Base-by-base conservation (phyloP, 2,888 invertebrate genomes). In the Drosophila maculinotata region DNA sequence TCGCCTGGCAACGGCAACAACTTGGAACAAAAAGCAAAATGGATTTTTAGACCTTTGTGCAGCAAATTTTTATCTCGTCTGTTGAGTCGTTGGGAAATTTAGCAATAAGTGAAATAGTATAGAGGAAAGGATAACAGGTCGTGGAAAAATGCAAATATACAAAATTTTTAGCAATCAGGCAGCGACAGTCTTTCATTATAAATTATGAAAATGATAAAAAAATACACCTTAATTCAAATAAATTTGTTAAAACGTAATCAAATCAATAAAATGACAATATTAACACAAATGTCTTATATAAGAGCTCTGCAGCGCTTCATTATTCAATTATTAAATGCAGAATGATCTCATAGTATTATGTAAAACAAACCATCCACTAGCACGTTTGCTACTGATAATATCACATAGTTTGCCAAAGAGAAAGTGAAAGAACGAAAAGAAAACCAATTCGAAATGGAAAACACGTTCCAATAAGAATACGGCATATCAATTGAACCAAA, bases 31-130 rank as follows among this genome's bases (percentile, higher is more conserved):
- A 54, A 49, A 49, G 33, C 14, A 9, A 26, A 23, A 41, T 20
- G 20, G 36, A 31, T 31, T 73, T 73, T 69, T 28, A 54, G 60
- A 30, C 49, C 59, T 73, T 64, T 73, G 69, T 48, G 53, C 20
- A 25, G 41, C 38, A 44, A 39, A 36, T 52, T 31, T 33, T 36
- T 17, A 47, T 44, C 20, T 20, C 2, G 33, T 31, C 15, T 52
- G 47, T 47, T 59, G 35, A 52, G 45, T 39, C 23, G 48, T 14
- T 42, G 38, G 14, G 8, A 17, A 17, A 45, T 20, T 20, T 20
- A 4, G 12, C 23, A 39, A 25, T 30, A 26, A 26, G 26, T 17
- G 14, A 12, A 9, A 12, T 25, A 4, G 5, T 17, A 15, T 3
- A 14, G 2, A n/a, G n/a, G n/a, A 20, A 14, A 31, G 8, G 3